These are phyloP conservation scores for Elymnias hypermnestra DNA, from an alignment of 1,140 invertebrate species.

Conservation along the genomic window DNA sequence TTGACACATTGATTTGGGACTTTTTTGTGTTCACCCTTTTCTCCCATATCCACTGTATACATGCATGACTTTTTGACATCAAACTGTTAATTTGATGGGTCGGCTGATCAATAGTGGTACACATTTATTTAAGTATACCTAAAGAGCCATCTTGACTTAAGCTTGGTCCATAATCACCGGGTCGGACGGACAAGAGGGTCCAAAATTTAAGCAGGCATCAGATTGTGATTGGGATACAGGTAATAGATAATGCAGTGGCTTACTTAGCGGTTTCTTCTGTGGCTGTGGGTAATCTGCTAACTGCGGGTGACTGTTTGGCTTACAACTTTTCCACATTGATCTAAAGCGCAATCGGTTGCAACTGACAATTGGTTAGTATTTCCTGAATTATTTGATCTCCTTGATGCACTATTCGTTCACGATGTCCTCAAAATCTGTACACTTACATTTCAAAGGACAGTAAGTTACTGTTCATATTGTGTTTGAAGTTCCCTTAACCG, in stretches of 20 bases:
- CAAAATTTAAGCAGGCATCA: no score
- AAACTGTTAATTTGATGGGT: conserved; percentile 44
- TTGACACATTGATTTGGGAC: conserved; percentile 30
- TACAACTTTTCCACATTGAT: conserved; percentile 39
- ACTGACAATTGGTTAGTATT: conserved; percentile 8
- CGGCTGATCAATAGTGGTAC: conserved; percentile 44
- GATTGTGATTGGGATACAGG: no score
- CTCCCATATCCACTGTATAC: conserved; percentile 5
- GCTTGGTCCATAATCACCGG: conserved; percentile 22
- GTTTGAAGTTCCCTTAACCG: no score
- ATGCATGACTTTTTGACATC: conserved; percentile 31
- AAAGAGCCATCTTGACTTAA: conserved; percentile 18
- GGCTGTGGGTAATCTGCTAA: no score
- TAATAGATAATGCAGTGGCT: neutral
- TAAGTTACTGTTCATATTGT: no score
- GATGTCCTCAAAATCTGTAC: no score
- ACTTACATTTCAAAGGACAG: no score
- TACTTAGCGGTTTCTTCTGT: no score
- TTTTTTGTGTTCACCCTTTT: conserved; percentile 15
- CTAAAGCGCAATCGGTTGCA: conserved; percentile 20
- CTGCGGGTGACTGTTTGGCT: conserved; percentile 28
- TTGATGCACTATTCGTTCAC: no score
- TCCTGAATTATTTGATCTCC: conserved; percentile 32
- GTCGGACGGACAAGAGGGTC: no score
- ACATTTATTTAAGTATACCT: conserved; percentile 41